These are phyloP conservation scores for Rhabdomys pumilio DNA, from an alignment of 2,797 vertebrate genomes.

Conservation along the genomic window DNA sequence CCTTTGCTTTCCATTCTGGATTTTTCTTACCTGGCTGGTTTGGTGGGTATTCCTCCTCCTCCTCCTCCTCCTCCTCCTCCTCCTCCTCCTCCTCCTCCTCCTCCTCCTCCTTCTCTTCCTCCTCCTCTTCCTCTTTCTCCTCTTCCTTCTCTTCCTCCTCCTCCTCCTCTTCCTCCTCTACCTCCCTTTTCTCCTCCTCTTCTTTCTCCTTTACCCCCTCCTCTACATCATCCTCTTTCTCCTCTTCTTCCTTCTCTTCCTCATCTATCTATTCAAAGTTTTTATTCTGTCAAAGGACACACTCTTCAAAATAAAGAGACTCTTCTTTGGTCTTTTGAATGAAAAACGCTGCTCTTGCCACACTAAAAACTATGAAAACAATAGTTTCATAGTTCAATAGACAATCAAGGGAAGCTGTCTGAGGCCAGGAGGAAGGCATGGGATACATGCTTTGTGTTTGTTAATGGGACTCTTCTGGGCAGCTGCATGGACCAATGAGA, in stretches of 20 bases:
- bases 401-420: not conserved
- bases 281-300: not conserved
- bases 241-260: not conserved
- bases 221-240: too few relatives aligned
- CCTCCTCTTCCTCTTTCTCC: not conserved
- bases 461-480: not conserved
- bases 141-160: not conserved
- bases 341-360: not conserved
- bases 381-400: not conserved
- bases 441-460: not conserved
- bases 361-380: slow-evolving; percentile 42
- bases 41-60: not conserved
- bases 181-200: not conserved
- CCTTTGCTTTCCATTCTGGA: not conserved
- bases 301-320: not conserved
- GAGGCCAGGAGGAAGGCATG: not conserved
- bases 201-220: not conserved
- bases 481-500: not conserved
- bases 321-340: not conserved
- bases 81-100: too few relatives aligned
- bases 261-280: not conserved
- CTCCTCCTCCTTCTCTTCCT: too few relatives aligned
- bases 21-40: not conserved
- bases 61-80: not conserved
- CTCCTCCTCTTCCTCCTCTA: too few relatives aligned